phyloP scores from a whole-genome alignment of 2,888 invertebrate species.

The Conus canariensis region DNA sequence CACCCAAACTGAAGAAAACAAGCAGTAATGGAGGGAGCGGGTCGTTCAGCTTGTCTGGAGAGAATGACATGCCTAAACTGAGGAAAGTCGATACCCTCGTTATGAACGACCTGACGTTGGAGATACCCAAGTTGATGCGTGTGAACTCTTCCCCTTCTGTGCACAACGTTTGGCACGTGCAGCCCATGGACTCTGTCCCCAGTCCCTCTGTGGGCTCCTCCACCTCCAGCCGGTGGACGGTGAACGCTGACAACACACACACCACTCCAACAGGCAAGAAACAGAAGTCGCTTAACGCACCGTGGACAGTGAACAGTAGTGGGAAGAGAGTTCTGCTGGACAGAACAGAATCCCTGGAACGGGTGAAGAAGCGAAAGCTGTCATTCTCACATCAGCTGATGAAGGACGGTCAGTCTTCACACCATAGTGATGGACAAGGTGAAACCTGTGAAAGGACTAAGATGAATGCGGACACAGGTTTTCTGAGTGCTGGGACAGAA shows the following conservation, averaged over 20 bases:
- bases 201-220: not conserved
- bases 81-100: not conserved
- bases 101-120: not conserved
- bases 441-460: not conserved
- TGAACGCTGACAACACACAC: too few relatives aligned
- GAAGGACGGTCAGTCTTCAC: not conserved
- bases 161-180: not conserved
- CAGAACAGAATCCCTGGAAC: not conserved
- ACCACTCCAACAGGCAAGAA: not conserved
- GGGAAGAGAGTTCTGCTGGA: not conserved
- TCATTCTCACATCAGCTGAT: not conserved
- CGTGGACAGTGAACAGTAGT: not conserved
- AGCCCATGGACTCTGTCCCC: not conserved
- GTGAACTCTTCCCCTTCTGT: constrained; percentile 11
- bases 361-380: not conserved
- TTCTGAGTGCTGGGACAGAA: not conserved
- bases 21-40: not conserved
- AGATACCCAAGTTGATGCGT: not conserved
- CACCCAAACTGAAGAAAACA: not conserved
- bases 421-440: not conserved
- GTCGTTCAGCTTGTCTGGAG: not conserved
- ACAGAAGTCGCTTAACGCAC: not conserved
- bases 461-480: not conserved
- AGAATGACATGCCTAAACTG: not conserved
- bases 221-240: too few relatives aligned